phyloP scores from a whole-genome alignment of 2,888 invertebrate species.

The Seira musarum region DNA sequence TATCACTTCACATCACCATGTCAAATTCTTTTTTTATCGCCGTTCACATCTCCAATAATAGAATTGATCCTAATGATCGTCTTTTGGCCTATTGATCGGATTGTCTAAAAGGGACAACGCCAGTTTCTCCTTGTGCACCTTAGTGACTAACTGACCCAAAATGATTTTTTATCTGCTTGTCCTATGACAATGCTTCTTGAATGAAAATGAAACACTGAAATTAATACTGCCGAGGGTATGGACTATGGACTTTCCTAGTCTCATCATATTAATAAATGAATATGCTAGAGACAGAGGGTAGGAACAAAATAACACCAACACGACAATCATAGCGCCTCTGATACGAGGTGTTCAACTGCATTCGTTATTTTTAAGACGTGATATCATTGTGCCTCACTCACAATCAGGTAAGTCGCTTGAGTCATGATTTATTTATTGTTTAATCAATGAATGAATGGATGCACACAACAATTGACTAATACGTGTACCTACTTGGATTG shows the following conservation, averaged over 20 bases:
- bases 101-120: slow-evolving; percentile 9
- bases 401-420: neutral
- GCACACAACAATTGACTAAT: slow-evolving; percentile 18
- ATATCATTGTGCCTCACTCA: too few relatives aligned
- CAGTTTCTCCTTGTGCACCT: slow-evolving; percentile 13
- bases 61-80: slow-evolving; percentile 39
- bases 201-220: too few relatives aligned
- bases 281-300: slow-evolving; percentile 20
- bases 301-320: too few relatives aligned
- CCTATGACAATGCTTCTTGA: neutral
- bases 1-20: neutral
- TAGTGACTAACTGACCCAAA: slow-evolving; percentile 55
- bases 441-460: slow-evolving; percentile 12
- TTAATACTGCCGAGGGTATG: too few relatives aligned
- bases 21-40: slow-evolving; percentile 5
- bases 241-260: slow-evolving; percentile 29
- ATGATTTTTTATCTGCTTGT: slow-evolving; percentile 19
- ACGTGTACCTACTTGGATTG: too few relatives aligned
- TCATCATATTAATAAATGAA: slow-evolving; percentile 43
- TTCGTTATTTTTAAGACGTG: too few relatives aligned
- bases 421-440: slow-evolving; percentile 4
- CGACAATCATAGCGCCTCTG: too few relatives aligned
- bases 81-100: slow-evolving; percentile 6
- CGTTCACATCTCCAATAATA: slow-evolving; percentile 15
- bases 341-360: too few relatives aligned